phyloP scores from a whole-genome alignment of 2,888 invertebrate species.

The Scrobipalpa costella region DNA sequence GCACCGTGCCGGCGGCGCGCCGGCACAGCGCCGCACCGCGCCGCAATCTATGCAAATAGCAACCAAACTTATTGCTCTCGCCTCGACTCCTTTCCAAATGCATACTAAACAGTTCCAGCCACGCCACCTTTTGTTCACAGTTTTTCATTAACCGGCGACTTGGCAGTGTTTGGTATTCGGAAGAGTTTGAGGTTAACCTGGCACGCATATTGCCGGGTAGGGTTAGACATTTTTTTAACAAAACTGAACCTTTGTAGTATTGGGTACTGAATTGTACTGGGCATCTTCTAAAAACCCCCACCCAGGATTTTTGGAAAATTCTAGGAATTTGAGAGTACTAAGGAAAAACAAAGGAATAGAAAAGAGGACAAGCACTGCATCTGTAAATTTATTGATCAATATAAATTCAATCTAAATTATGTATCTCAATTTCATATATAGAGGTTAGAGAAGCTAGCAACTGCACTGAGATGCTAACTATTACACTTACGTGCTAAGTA shows the following conservation, averaged over 20 bases:
- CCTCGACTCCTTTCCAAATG: constrained; percentile 79
- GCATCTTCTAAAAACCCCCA: no score
- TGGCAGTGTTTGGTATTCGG: background rate
- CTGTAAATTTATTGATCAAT: no score
- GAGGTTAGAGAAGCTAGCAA: no score
- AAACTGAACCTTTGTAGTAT: no score
- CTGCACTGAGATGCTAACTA: no score
- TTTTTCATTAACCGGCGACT: constrained; percentile 26
- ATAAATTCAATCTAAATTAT: no score
- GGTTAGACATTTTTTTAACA: background rate
- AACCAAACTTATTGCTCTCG: constrained; percentile 79
- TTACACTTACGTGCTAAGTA: background rate
- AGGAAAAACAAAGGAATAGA: no score
- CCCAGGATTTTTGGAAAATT: no score
- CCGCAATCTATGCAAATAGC: constrained; percentile 79
- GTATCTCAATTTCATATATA: no score
- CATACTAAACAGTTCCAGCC: constrained; percentile 74
- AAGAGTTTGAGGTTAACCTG: constrained; percentile 7
- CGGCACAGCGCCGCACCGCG: constrained; percentile 47
- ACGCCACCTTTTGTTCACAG: constrained; percentile 54
- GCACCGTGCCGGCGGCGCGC: background rate
- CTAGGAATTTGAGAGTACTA: no score
- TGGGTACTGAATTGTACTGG: no score
- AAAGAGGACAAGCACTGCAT: no score
- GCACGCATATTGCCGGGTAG: background rate